phyloP scores from a whole-genome alignment of 2,888 invertebrate genomes.

The Galerucella pusilla region DNA sequence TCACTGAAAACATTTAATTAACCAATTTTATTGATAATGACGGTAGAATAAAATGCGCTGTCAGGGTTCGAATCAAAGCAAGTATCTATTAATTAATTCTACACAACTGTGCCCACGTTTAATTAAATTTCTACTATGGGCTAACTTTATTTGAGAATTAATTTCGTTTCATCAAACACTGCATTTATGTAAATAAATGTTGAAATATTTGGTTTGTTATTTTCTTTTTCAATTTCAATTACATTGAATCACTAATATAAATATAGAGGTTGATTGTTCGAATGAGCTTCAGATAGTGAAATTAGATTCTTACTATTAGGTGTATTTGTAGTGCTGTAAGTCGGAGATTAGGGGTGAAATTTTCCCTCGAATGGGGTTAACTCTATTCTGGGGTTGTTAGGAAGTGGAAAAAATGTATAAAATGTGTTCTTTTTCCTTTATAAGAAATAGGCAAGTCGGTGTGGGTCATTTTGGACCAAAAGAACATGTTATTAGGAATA shows the following conservation, averaged over 20 bases:
- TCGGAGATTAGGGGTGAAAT: too few relatives aligned
- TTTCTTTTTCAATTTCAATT: not conserved
- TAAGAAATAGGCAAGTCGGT: too few relatives aligned
- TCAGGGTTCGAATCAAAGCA: not conserved
- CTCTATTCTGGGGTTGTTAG: too few relatives aligned
- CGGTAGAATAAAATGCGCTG: not conserved
- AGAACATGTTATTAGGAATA: too few relatives aligned
- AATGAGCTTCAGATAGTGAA: too few relatives aligned
- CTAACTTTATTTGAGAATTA: not conserved
- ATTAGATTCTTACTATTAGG: too few relatives aligned
- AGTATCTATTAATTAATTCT: slow-evolving; percentile 5
- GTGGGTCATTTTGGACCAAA: too few relatives aligned
- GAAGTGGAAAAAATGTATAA: too few relatives aligned
- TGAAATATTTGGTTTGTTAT: not conserved
- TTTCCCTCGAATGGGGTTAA: too few relatives aligned
- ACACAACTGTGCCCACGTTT: not conserved
- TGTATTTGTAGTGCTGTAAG: too few relatives aligned
- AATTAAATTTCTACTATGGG: not conserved
- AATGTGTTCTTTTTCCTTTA: too few relatives aligned
- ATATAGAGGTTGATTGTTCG: not conserved
- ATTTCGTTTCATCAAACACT: not conserved
- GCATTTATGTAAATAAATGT: too few relatives aligned
- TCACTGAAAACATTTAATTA: not conserved
- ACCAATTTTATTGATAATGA: slow-evolving; percentile 1
- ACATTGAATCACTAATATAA: not conserved